phyloP scores from a whole-genome alignment of 2,113 vertebrate genomes.

The Apteryx mantelli region DNA sequence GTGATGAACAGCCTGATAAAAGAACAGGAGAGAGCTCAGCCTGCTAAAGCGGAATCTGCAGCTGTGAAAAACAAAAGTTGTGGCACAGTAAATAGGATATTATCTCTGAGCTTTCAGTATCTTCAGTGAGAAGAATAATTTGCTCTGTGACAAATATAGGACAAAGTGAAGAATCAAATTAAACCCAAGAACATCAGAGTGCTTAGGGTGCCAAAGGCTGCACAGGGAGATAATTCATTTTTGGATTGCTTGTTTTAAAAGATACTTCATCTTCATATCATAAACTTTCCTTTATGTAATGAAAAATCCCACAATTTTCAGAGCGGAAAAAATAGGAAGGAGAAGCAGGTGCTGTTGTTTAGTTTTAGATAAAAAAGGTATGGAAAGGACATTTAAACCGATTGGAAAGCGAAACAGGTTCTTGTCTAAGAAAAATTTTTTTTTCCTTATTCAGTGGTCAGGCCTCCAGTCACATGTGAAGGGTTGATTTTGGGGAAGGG shows the following conservation, averaged over 20 bases:
- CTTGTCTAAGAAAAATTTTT: background rate
- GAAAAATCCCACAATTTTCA: constrained; percentile 11
- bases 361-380: background rate
- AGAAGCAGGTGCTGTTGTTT: background rate
- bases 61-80: constrained; percentile 26
- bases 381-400: background rate
- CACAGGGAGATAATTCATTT: constrained; percentile 9
- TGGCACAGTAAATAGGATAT: background rate
- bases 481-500: background rate
- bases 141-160: background rate
- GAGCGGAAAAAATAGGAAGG: background rate
- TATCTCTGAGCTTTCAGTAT: background rate
- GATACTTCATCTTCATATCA: constrained; percentile 34
- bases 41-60: background rate
- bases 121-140: background rate
- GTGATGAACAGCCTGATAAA: background rate
- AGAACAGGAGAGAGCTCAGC: background rate
- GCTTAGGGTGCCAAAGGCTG: background rate
- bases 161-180: background rate
- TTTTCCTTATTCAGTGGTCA: background rate
- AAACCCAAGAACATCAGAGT: background rate
- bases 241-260: background rate
- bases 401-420: background rate
- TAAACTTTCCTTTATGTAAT: background rate
- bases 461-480: background rate